These are phyloP conservation scores for Neria commutata DNA, from an alignment of 2,888 invertebrate species.

Conservation along the genomic window DNA sequence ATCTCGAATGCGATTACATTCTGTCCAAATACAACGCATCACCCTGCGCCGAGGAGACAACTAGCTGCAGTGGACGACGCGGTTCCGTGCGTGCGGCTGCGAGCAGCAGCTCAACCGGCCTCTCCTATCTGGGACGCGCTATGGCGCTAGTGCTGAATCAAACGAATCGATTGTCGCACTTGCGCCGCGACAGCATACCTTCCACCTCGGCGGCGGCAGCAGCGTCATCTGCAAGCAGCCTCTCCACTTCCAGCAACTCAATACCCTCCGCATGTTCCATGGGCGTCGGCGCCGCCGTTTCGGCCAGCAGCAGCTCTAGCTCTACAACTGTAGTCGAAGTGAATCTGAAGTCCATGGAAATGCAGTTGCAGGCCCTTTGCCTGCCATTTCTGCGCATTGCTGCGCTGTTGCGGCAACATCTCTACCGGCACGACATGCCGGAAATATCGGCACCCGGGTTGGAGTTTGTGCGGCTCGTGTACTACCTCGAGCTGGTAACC, in stretches of 20 bases:
- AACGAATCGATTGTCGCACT: conserved; percentile 53
- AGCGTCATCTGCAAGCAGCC: conserved; percentile 27
- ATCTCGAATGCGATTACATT: conserved; percentile 68
- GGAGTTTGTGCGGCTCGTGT: conserved; percentile 79
- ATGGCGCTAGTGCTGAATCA: conserved; percentile 59
- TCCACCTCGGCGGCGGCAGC: conserved; percentile 42
- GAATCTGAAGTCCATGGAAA: conserved; percentile 60
- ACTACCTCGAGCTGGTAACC: conserved; percentile 77
- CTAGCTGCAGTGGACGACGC: conserved; percentile 31
- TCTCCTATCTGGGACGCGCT: conserved; percentile 53
- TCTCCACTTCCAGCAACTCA: conserved; percentile 23
- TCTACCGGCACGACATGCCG: conserved; percentile 79
- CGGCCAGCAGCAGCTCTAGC: neutral
- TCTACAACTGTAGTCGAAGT: conserved; percentile 37
- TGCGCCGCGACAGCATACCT: conserved; percentile 56
- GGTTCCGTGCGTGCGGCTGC: conserved; percentile 29
- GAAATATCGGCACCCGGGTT: conserved; percentile 69
- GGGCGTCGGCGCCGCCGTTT: conserved; percentile 6
- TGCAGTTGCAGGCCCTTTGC: conserved; percentile 77
- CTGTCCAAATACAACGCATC: conserved; percentile 47
- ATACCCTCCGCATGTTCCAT: neutral
- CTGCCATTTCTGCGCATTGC: conserved; percentile 85
- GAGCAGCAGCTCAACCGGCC: neutral
- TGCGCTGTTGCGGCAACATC: conserved; percentile 80
- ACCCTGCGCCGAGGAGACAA: conserved; percentile 24